phyloP scores from a whole-genome alignment of 2,888 invertebrate species.

The Drosophila mimica region DNA sequence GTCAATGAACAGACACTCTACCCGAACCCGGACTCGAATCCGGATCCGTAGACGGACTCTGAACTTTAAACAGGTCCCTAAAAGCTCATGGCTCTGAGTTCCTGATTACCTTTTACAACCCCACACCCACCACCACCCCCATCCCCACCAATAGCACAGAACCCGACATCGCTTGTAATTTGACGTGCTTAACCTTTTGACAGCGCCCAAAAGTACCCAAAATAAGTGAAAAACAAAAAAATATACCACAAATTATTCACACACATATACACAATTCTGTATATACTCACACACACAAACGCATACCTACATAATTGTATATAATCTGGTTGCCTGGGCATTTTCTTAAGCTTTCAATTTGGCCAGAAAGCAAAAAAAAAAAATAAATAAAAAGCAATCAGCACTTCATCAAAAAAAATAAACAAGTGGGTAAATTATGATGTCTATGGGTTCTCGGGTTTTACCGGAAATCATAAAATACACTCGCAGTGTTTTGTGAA shows the following conservation, averaged over 20 bases:
- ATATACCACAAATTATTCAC: constrained; percentile 3
- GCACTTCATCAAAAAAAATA: constrained; percentile 67
- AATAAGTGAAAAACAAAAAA: constrained; percentile 2
- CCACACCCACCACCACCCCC: no score
- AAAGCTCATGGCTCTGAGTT: constrained; percentile 5
- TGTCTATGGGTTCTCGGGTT: constrained; percentile 21
- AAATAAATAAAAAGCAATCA: constrained; percentile 29
- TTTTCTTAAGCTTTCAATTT: constrained; percentile 48
- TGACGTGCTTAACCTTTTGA: constrained; percentile 64
- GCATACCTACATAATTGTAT: constrained; percentile 4
- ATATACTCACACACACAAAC: background rate
- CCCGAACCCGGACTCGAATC: constrained; percentile 19
- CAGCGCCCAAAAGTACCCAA: constrained; percentile 32
- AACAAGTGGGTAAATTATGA: constrained; percentile 57
- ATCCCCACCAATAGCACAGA: background rate
- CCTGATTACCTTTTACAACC: constrained; percentile 1
- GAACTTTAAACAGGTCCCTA: constrained; percentile 34
- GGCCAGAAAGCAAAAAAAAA: constrained; percentile 29
- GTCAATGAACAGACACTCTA: constrained; percentile 42
- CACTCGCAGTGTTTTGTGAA: background rate
- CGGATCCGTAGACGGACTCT: constrained; percentile 15
- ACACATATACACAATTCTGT: constrained; percentile 2
- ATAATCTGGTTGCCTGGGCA: constrained; percentile 51
- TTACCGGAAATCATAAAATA: constrained; percentile 8
- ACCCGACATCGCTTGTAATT: constrained; percentile 48